These are phyloP conservation scores for Sebastes cheni DNA, from an alignment of 2,797 vertebrate genomes.

Conservation along the genomic window DNA sequence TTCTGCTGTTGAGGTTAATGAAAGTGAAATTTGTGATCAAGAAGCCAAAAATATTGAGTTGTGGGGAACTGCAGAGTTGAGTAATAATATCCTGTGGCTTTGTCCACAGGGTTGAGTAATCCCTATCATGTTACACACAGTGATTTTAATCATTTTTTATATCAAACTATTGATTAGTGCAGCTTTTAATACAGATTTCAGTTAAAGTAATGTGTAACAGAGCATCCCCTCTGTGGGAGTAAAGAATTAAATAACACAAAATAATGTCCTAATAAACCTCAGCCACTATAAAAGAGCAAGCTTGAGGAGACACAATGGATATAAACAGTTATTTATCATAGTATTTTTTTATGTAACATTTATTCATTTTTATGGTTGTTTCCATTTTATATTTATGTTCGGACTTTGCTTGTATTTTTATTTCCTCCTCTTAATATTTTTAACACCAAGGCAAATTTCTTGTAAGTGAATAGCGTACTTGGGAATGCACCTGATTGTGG, in stretches of 20 bases:
- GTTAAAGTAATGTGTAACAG: neutral
- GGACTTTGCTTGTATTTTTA: neutral
- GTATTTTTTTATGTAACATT: neutral
- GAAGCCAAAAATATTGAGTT: neutral
- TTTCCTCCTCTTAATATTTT: neutral
- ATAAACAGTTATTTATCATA: neutral
- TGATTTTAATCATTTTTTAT: too few relatives aligned
- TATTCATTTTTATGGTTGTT: neutral
- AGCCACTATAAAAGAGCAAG: slow-evolving; percentile 9
- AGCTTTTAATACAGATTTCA: neutral
- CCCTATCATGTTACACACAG: too few relatives aligned
- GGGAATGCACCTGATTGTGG: neutral
- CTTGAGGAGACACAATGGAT: slow-evolving; percentile 18
- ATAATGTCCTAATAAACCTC: neutral
- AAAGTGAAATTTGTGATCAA: neutral
- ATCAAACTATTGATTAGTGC: too few relatives aligned
- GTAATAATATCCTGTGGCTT: neutral
- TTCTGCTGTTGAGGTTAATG: neutral
- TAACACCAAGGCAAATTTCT: neutral
- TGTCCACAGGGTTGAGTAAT: too few relatives aligned
- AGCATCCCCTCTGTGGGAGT: neutral
- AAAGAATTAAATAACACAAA: neutral
- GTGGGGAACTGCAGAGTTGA: neutral
- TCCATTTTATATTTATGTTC: neutral
- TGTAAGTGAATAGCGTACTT: neutral